These are phyloP conservation scores for Metacarcinus magister DNA, from an alignment of 2,888 invertebrate genomes.

Conservation along the genomic window DNA sequence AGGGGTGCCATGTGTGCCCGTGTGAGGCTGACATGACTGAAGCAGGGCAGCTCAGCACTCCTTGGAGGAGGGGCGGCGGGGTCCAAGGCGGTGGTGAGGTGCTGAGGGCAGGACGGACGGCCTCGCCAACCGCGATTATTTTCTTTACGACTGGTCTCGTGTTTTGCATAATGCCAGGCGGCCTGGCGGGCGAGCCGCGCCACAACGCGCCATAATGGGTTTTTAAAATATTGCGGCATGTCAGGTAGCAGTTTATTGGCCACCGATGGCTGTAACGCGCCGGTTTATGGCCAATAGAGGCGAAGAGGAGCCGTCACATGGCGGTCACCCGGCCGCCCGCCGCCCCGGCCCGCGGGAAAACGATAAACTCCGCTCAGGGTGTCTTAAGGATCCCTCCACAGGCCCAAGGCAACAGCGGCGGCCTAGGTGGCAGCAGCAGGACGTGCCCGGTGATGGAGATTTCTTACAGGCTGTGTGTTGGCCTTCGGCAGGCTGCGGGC, in stretches of 20 bases:
- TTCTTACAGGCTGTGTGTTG: not conserved
- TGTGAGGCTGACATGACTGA: not conserved
- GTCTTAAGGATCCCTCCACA: not conserved
- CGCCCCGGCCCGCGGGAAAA: constrained; percentile 31
- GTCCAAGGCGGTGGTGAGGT: not conserved
- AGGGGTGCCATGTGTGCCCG: not conserved
- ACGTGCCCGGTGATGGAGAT: not conserved
- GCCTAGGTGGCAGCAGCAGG: not conserved
- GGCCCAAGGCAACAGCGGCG: not conserved
- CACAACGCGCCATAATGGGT: constrained; percentile 62
- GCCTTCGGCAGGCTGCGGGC: not conserved
- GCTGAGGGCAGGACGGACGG: not conserved
- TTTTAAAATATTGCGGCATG: constrained; percentile 72
- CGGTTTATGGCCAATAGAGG: constrained; percentile 66
- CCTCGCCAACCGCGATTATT: constrained; percentile 43
- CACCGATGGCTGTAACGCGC: constrained; percentile 66
- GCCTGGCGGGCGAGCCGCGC: not conserved
- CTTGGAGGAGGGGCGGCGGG: not conserved
- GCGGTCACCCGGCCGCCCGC: constrained; percentile 4
- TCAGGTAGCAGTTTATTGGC: constrained; percentile 71
- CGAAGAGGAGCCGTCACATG: constrained; percentile 65
- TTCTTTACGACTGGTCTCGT: constrained; percentile 49
- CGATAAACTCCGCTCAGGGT: not conserved
- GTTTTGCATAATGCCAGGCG: constrained; percentile 66
- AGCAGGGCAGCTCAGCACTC: not conserved